Evolutionary conservation across 2,888 invertebrate species (phyloP).

Genomic region (Diarsia dahlii): DNA sequence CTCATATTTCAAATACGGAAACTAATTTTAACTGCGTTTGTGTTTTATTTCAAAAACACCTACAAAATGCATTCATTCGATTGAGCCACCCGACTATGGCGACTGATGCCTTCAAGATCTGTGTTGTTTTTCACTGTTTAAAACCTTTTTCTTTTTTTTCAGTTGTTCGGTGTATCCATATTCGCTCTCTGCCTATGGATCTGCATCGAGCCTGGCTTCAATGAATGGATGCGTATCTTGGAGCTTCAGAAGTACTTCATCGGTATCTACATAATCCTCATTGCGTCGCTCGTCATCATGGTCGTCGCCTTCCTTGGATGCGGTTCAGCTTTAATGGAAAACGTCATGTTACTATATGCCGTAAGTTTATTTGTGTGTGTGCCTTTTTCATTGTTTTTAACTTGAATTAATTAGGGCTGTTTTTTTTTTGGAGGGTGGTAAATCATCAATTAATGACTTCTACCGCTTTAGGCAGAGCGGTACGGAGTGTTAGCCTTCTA

Average conservation of each 20-base stretch:
- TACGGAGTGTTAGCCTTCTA: too few relatives aligned
- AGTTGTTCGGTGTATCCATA: slow-evolving; percentile 95
- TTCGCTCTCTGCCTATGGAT: slow-evolving; percentile 96
- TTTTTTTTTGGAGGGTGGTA: too few relatives aligned
- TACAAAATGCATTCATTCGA: too few relatives aligned
- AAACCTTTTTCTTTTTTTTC: slow-evolving; percentile 72
- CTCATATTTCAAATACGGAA: too few relatives aligned
- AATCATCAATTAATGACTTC: too few relatives aligned
- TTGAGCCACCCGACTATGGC: too few relatives aligned
- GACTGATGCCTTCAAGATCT: too few relatives aligned
- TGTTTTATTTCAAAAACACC: too few relatives aligned
- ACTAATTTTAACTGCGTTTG: too few relatives aligned
- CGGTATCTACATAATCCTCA: slow-evolving; percentile 95
- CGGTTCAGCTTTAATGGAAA: slow-evolving; percentile 95
- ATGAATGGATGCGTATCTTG: slow-evolving; percentile 95
- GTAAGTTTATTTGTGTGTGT: slow-evolving; percentile 89
- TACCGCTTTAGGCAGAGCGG: too few relatives aligned
- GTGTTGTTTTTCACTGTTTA: neutral
- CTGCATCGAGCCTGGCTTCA: slow-evolving; percentile 94
- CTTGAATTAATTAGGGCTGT: too few relatives aligned
- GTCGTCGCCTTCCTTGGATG: slow-evolving; percentile 95
- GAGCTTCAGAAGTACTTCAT: slow-evolving; percentile 95
- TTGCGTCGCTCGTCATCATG: slow-evolving; percentile 93
- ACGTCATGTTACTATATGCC: slow-evolving; percentile 91
- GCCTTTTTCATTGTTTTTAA: too few relatives aligned